These are phyloP conservation scores for Sander vitreus DNA, from an alignment of 2,113 vertebrate species.

Conservation along the genomic window DNA sequence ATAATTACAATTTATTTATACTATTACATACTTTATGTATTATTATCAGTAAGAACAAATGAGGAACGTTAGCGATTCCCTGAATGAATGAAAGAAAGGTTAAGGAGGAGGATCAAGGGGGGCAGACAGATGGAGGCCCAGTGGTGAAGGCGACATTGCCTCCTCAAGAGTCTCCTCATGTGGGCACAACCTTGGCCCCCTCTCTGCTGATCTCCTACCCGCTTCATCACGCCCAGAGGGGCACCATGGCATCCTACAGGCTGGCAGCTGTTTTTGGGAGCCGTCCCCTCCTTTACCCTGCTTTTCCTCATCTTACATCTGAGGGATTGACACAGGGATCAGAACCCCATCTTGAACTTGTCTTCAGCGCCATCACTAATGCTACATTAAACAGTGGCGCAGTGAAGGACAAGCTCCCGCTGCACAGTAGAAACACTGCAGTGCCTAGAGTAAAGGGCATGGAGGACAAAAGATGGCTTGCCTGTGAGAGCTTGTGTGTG, in stretches of 20 bases:
- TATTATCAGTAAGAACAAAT: slow-evolving; percentile 26
- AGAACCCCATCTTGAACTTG: slow-evolving; percentile 47
- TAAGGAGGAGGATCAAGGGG: slow-evolving; percentile 36
- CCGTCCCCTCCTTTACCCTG: slow-evolving; percentile 56
- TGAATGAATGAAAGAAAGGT: slow-evolving; percentile 29
- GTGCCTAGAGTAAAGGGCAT: slow-evolving; percentile 22
- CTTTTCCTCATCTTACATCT: slow-evolving; percentile 58
- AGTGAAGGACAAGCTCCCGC: slow-evolving; percentile 44
- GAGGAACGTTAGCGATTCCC: slow-evolving; percentile 9
- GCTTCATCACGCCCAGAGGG: slow-evolving; percentile 67
- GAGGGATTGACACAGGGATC: slow-evolving; percentile 46
- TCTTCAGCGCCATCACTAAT: slow-evolving; percentile 13
- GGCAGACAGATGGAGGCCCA: slow-evolving; percentile 77
- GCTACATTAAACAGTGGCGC: slow-evolving; percentile 32
- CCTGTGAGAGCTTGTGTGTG: not conserved
- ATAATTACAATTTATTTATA: slow-evolving; percentile 16
- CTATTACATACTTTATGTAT: slow-evolving; percentile 13
- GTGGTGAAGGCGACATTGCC: slow-evolving; percentile 60
- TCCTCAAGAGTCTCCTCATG: slow-evolving; percentile 62
- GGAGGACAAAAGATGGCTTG: slow-evolving; percentile 18
- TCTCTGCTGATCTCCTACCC: slow-evolving; percentile 50
- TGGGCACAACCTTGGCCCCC: slow-evolving; percentile 70
- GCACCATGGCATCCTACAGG: slow-evolving; percentile 74
- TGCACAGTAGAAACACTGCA: slow-evolving; percentile 33
- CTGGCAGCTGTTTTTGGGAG: slow-evolving; percentile 81